phyloP scores from a whole-genome alignment of 2,113 vertebrate species.

The Typhlomys cinereus region DNA sequence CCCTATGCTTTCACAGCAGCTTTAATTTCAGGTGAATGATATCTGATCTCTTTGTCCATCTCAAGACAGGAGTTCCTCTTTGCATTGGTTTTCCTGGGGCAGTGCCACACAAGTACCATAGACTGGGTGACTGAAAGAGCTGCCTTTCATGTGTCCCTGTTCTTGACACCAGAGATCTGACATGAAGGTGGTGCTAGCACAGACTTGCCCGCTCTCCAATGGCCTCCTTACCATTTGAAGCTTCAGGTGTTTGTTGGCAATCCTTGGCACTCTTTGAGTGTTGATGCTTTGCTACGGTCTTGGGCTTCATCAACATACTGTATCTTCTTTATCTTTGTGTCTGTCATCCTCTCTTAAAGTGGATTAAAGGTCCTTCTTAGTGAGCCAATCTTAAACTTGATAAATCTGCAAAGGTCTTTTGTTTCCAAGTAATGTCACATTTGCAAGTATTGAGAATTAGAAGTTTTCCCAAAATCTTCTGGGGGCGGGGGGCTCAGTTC shows the following conservation, averaged over 20 bases:
- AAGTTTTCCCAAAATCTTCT: background rate
- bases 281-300: background rate
- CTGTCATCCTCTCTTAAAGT: background rate
- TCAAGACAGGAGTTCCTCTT: background rate
- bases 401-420: background rate
- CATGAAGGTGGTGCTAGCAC: background rate
- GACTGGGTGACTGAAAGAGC: background rate
- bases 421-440: constrained; percentile 6
- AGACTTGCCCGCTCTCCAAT: background rate
- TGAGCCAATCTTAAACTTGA: constrained; percentile 16
- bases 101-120: background rate
- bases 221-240: background rate
- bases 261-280: background rate
- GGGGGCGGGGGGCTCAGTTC: background rate
- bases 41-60: background rate
- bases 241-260: background rate
- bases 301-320: background rate
- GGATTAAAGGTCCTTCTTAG: background rate
- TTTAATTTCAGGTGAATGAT: background rate
- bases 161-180: background rate
- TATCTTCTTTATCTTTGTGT: background rate
- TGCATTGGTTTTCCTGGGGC: background rate
- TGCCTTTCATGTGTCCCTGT: background rate
- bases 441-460: background rate
- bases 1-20: background rate